Percentiles rank a stretch among this genome's conserved stretches.
Evolutionary conservation across 2,888 invertebrate genomes (phyloP).

Genomic region (Nomada fabriciana): DNA sequence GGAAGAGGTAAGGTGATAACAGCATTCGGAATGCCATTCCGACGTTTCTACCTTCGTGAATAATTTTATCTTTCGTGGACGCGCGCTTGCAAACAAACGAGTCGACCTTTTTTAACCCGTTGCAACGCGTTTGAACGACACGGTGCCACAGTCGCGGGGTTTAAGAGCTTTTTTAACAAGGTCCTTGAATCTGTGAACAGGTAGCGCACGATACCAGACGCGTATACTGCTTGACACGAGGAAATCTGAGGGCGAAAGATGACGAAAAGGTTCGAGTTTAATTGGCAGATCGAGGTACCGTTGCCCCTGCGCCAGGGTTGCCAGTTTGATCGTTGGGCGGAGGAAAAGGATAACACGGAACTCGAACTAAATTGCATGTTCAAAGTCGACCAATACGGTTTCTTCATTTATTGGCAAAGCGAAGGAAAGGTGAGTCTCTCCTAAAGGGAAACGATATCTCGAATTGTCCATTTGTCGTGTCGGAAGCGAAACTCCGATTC

Average conservation of each 20-base stretch:
- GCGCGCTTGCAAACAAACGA: neutral
- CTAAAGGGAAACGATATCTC: no score
- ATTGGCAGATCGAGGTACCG: constrained; percentile 98
- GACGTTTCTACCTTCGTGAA: no score
- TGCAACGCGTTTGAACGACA: neutral
- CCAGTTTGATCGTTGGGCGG: constrained; percentile 98
- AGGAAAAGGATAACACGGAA: constrained; percentile 97
- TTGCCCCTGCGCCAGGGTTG: constrained; percentile 93
- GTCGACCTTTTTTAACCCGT: neutral
- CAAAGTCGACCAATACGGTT: constrained; percentile 98
- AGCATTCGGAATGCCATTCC: no score
- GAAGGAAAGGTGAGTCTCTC: constrained; percentile 91
- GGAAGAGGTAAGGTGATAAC: neutral
- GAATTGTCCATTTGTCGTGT: neutral
- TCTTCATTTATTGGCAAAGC: constrained; percentile 99
- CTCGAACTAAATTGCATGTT: constrained; percentile 94
- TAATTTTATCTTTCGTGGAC: neutral
- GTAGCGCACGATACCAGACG: constrained; percentile 40
- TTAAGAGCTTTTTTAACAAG: neutral
- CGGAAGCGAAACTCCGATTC: neutral
- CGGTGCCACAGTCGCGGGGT: neutral
- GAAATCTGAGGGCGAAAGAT: constrained; percentile 85
- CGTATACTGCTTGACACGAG: constrained; percentile 41
- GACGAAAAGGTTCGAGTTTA: constrained; percentile 99
- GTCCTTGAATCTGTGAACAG: constrained; percentile 21